Evolutionary conservation across 2,888 invertebrate genomes (phyloP).

Genomic region (Caenorhabditis parvicauda): DNA sequence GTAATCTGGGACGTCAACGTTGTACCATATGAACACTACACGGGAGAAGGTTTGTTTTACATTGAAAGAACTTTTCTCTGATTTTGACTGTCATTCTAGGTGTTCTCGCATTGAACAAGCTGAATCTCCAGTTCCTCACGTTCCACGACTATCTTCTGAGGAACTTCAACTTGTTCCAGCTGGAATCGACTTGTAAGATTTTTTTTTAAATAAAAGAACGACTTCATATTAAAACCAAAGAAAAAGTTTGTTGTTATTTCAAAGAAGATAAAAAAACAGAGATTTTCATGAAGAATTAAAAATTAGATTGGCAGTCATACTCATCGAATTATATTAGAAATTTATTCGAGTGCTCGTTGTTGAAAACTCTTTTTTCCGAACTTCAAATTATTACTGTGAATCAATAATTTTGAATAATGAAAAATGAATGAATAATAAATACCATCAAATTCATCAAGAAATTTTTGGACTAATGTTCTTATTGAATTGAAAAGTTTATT

Average conservation of each 20-base stretch:
- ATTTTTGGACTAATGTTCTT: too few relatives aligned
- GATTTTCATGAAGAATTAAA: background rate
- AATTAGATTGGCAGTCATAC: background rate
- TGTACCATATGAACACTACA: slow-evolving; percentile 94
- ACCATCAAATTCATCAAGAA: too few relatives aligned
- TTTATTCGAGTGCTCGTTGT: too few relatives aligned
- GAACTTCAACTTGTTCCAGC: slow-evolving; percentile 92
- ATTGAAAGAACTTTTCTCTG: slow-evolving; percentile 3
- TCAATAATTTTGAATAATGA: too few relatives aligned
- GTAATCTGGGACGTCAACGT: slow-evolving; percentile 99
- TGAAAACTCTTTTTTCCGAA: too few relatives aligned
- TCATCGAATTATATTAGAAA: too few relatives aligned
- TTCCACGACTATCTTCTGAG: slow-evolving; percentile 93
- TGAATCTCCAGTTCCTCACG: slow-evolving; percentile 95
- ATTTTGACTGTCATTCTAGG: slow-evolving; percentile 52
- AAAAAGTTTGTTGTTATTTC: too few relatives aligned
- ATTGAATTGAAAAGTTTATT: too few relatives aligned
- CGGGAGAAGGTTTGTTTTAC: slow-evolving; percentile 75
- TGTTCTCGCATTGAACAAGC: slow-evolving; percentile 84
- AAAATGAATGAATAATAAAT: too few relatives aligned
- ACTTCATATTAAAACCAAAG: too few relatives aligned
- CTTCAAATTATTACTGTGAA: too few relatives aligned
- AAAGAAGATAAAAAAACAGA: background rate
- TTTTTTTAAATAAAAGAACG: background rate
- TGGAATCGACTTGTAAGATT: slow-evolving; percentile 86